Base-by-base conservation (phyloP, 2,797 vertebrate species). In the Premnoplex brunnescens region DNA sequence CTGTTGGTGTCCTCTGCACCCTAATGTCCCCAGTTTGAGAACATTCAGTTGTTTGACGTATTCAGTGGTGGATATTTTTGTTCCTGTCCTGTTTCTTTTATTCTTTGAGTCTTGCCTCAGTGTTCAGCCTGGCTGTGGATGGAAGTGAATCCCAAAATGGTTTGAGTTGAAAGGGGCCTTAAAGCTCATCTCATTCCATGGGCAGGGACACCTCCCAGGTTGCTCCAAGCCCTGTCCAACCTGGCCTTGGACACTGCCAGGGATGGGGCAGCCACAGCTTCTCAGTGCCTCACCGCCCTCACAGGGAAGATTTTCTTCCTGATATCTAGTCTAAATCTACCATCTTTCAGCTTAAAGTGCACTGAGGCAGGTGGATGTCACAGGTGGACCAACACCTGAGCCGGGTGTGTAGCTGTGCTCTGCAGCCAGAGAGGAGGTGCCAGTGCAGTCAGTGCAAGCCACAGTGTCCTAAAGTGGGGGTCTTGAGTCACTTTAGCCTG, bases 221-320 rank as follows among this genome's bases (percentile, higher is more conserved):
- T 0, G 23, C 32, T 28, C 63, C 16, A 20, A 36, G 18, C 21
- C 30, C 30, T 0, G 0, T 75, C 55, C 62, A 71, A 0, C 71
- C 78, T 76, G 64, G 14, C 37, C 28, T 56, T 18, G 64, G n/a
- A 0, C 64, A 34, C n/a, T 71, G 14, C 15, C 64, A 83, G 56
- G 56, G 64, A 22, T 56, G 49, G 28, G 6, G 8, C 28, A 76
- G n/a, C 56, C 49, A 15, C 63, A 89, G 43, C 36, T 82, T 1
- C 41, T 43, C 77, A 41, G 26, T 26, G 32, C 27, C 32, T 49
- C 1, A 1, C 9, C 11, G 15, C 32, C 27, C 36, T 63, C 37
- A 41, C 49, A 69, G 49, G 27, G 71, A 28, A 43, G 19, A 20
- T 7, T 30, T 89, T 28, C 9, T 49, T 49, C 48, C 23, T 17